These are phyloP conservation scores for Circaetus cinerascens DNA, from an alignment of 2,113 vertebrate genomes.

Conservation along the genomic window DNA sequence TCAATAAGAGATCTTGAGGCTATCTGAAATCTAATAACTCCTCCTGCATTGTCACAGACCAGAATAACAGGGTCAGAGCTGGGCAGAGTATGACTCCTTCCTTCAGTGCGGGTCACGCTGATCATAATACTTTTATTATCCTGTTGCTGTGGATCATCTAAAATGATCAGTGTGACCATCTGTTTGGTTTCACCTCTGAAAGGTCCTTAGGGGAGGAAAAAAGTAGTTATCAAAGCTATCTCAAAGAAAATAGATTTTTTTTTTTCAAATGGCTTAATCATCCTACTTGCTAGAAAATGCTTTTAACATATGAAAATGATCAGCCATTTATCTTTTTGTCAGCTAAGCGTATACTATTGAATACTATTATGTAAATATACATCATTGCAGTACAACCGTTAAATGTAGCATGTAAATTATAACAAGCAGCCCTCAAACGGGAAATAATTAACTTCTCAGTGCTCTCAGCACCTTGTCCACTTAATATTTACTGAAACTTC, in stretches of 20 bases:
- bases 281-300: neutral
- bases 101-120: slow-evolving; percentile 79
- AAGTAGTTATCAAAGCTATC: neutral
- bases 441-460: slow-evolving; percentile 5
- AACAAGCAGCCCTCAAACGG: neutral
- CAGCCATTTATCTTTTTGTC: slow-evolving; percentile 40
- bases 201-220: neutral
- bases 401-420: neutral
- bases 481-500: neutral
- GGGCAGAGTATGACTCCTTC: slow-evolving; percentile 85
- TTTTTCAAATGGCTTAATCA: slow-evolving; percentile 17
- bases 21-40: slow-evolving; percentile 85
- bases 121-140: slow-evolving; percentile 84
- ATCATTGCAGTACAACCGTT: neutral
- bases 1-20: slow-evolving; percentile 82
- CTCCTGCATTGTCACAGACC: slow-evolving; percentile 86
- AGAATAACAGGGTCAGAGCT: slow-evolving; percentile 85
- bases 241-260: neutral
- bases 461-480: neutral
- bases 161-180: slow-evolving; percentile 78
- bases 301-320: neutral
- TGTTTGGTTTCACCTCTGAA: slow-evolving; percentile 82
- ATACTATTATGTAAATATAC: slow-evolving; percentile 7
- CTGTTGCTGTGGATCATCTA: slow-evolving; percentile 83
- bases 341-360: neutral